Percentiles rank a stretch among this genome's conserved stretches.
Conservation (phyloP, 1,140 invertebrate genomes). For the Eumeta japonica region DNA sequence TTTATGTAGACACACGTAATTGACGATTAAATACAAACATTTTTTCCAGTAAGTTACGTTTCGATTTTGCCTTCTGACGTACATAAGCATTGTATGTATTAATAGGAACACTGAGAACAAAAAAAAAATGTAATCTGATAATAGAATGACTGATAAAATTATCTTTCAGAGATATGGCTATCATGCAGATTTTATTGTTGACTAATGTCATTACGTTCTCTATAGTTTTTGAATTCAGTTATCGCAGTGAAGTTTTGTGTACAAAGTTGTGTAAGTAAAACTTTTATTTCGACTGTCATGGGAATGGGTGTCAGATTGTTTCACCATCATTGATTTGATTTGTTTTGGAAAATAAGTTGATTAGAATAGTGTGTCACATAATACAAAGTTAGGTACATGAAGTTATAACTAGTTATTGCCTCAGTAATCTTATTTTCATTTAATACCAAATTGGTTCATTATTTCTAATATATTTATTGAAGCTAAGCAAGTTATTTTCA, state of each 20-base stretch:
- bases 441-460: too few relatives aligned
- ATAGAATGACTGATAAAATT: slow-evolving; percentile 41
- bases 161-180: slow-evolving; percentile 36
- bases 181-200: slow-evolving; percentile 18
- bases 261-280: background rate
- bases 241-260: background rate
- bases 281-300: background rate
- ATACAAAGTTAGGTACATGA: too few relatives aligned
- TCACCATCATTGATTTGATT: too few relatives aligned
- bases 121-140: slow-evolving; percentile 32
- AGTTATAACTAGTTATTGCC: too few relatives aligned
- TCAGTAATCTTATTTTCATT: too few relatives aligned
- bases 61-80: too few relatives aligned
- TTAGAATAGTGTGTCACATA: slow-evolving; percentile 2
- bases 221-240: background rate
- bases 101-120: too few relatives aligned
- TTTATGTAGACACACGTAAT: slow-evolving; percentile 40
- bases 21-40: too few relatives aligned
- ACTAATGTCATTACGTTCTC: slow-evolving; percentile 1
- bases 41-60: too few relatives aligned
- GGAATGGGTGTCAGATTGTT: slow-evolving; percentile 1
- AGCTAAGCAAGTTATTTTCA: too few relatives aligned
- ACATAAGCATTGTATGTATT: too few relatives aligned
- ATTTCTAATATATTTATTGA: too few relatives aligned
- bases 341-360: slow-evolving; percentile 7